Base-by-base conservation (phyloP, 2,888 invertebrate species). In the Drosophila histrio region DNA sequence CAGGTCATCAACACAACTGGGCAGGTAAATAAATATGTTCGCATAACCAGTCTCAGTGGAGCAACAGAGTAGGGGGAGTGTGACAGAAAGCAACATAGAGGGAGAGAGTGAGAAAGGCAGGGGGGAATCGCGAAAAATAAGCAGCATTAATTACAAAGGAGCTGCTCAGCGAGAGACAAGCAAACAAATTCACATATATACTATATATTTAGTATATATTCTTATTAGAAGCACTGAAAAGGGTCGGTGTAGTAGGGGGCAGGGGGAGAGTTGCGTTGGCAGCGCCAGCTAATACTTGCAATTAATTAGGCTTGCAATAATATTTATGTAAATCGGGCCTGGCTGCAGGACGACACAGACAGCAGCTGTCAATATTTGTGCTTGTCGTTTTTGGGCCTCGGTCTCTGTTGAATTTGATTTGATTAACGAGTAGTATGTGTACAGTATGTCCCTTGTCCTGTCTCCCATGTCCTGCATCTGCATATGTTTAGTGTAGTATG, bases 291-390 rank as follows among this genome's bases (percentile, higher is more conserved):
- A 84, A 79, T 86, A 82, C 81, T 88, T 79, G 79, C 87, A 80
- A 87, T 89, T 89, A 89, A 89, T 89, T 89, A 89, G 89, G 87
- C 87, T 88, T 89, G 77, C 83, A 89, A 88, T 80, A 89, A 89
- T 89, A 89, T 89, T 88, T 89, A 86, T 84, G 84, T 84, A 84
- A 88, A 84, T 85, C 87, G 74, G 71, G 77, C 58, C 77, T 78
- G 79, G 79, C 64, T 67, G 66, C 77, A 77, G 78, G 72, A 72
- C 70, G 54, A 58, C 49, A 58, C 63, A 52, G 54, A 66, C 72
- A 71, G 30, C 75, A 74, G 77, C 78, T 79, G 83, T 78, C 74
- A 83, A 83, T 83, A 81, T 84, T 77, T 84, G 66, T 78, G 56
- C 64, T 68, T 56, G 39, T 13, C 54, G 65, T 44, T 72, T 72